Percentiles rank a stretch among this genome's conserved stretches.
Evolutionary conservation across 35 echinoderm and acorn worm species (phyloP).

Genomic region (Ophioderma brevispina): DNA sequence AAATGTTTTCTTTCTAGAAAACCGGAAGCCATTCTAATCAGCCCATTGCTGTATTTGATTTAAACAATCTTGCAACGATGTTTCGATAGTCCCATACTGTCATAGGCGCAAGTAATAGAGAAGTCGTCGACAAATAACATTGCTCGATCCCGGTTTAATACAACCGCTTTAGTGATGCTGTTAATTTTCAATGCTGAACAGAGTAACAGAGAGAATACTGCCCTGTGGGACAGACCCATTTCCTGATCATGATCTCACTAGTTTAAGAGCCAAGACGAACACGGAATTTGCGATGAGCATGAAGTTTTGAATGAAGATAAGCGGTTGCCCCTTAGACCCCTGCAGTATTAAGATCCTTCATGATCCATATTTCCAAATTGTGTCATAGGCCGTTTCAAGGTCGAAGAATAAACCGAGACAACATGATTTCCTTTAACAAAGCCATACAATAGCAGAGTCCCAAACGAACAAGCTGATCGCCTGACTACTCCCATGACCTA

Average conservation of each 20-base stretch:
- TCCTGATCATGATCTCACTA: not conserved
- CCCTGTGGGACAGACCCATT: constrained; percentile 48
- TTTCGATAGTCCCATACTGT: not conserved
- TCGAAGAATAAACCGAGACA: not conserved
- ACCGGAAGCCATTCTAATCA: constrained; percentile 31
- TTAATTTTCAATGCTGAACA: constrained; percentile 45
- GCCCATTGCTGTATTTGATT: constrained; percentile 10
- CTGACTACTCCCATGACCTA: no score
- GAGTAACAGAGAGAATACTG: no score
- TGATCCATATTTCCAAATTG: constrained; percentile 2
- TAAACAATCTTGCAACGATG: constrained; percentile 14
- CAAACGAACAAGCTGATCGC: not conserved
- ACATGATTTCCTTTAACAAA: not conserved
- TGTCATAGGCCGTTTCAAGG: not conserved
- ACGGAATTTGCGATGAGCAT: no score
- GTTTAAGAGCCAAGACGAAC: not conserved
- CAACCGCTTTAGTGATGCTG: constrained; percentile 21
- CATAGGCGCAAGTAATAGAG: constrained; percentile 9
- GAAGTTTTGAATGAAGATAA: constrained; percentile 1
- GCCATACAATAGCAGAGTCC: not conserved
- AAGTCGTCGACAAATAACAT: constrained; percentile 40
- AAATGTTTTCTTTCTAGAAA: constrained; percentile 24
- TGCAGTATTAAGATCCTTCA: not conserved
- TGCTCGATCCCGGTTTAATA: not conserved
- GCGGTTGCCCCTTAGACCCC: not conserved